Percentiles rank a stretch among this genome's conserved stretches.
Conservation (phyloP, 2,797 vertebrate species). For the Hemitrygon akajei region DNA sequence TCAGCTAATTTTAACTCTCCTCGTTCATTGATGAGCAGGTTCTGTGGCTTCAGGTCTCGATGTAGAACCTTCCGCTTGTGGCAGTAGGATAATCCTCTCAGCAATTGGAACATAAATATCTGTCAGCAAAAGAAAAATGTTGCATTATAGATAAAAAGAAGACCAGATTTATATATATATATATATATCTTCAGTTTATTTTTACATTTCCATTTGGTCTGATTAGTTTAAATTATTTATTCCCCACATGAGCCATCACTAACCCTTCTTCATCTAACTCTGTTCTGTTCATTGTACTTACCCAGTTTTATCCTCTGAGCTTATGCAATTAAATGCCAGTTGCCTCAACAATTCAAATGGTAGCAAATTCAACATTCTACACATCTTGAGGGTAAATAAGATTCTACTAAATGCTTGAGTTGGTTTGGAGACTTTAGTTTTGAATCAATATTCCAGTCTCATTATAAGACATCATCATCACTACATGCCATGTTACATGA, state of each 20-base stretch:
- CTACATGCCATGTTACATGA: no score
- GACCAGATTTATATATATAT: background rate
- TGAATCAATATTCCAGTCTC: background rate
- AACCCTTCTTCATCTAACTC: no score
- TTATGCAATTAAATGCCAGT: background rate
- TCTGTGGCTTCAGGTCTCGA: slow-evolving; percentile 92
- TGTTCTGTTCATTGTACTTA: background rate
- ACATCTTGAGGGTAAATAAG: background rate
- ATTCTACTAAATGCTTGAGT: background rate
- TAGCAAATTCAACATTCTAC: background rate
- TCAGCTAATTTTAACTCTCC: slow-evolving; percentile 93
- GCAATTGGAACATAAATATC: slow-evolving; percentile 97
- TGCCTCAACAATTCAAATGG: background rate
- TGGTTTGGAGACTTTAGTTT: background rate
- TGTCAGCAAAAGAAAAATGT: slow-evolving; percentile 44
- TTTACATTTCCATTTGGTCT: background rate
- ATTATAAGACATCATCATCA: background rate
- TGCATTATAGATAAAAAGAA: background rate
- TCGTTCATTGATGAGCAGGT: slow-evolving; percentile 88
- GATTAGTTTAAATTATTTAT: background rate
- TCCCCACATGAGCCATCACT: background rate
- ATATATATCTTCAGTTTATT: background rate
- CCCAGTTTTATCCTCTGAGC: background rate
- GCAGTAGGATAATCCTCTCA: slow-evolving; percentile 86
- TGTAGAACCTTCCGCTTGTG: slow-evolving; percentile 90